Evolutionary conservation across 2,888 invertebrate species (phyloP).

Genomic region (Rhagonycha fulva): DNA sequence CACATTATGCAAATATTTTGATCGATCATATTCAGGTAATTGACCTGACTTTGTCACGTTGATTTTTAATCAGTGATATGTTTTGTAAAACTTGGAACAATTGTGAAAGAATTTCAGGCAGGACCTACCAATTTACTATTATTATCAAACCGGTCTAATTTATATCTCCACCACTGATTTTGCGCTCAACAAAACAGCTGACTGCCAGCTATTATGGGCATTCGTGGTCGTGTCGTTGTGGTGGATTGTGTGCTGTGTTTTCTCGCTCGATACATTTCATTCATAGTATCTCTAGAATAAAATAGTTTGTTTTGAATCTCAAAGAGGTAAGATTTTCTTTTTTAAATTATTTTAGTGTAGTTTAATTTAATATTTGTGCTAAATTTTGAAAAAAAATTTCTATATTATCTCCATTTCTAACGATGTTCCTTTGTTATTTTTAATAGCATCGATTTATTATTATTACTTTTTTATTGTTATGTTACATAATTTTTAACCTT

Average conservation of each 20-base stretch:
- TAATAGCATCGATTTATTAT: neutral
- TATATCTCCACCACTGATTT: neutral
- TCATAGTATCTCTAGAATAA: neutral
- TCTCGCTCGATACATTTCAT: neutral
- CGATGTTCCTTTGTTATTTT: neutral
- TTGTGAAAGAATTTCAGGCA: neutral
- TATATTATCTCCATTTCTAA: neutral
- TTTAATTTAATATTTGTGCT: neutral
- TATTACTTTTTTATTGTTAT: neutral
- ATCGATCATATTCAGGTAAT: neutral
- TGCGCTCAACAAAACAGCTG: conserved; percentile 6
- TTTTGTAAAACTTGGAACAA: neutral
- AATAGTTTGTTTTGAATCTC: neutral
- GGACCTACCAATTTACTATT: neutral
- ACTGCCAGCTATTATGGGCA: neutral
- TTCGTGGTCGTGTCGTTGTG: neutral
- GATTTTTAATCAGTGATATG: neutral
- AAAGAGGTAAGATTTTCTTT: neutral
- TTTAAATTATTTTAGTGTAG: neutral
- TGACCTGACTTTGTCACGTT: neutral
- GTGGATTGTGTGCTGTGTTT: neutral
- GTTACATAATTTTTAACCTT: neutral
- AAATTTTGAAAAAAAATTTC: neutral
- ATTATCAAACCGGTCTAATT: neutral
- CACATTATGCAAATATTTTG: neutral